These are phyloP conservation scores for Drosophila stalkeri DNA, from an alignment of 2,888 invertebrate species.

Conservation along the genomic window DNA sequence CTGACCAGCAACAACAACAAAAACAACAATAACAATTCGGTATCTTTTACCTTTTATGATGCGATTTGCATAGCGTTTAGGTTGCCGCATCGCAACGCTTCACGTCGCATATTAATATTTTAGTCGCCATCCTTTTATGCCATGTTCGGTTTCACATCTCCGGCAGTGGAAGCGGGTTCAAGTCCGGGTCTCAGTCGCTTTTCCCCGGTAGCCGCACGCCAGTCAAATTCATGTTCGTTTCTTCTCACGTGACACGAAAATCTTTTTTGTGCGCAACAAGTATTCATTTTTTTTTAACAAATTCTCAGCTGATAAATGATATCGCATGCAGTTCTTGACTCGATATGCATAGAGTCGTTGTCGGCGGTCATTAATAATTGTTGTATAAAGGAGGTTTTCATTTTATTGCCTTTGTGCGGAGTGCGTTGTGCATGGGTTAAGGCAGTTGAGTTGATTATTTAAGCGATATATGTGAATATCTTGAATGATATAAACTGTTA, in stretches of 20 bases:
- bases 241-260: constrained; percentile 83
- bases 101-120: constrained; percentile 76
- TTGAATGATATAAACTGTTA: constrained; percentile 10
- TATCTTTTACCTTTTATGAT: constrained; percentile 69
- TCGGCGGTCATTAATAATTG: constrained; percentile 80
- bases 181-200: constrained; percentile 6
- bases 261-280: constrained; percentile 84
- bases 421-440: not conserved
- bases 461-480: constrained; percentile 22
- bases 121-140: constrained; percentile 75
- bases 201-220: constrained; percentile 65
- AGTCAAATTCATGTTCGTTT: constrained; percentile 45
- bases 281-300: constrained; percentile 70
- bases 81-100: constrained; percentile 58
- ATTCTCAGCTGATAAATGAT: constrained; percentile 83
- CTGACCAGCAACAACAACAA: constrained; percentile 43
- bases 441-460: constrained; percentile 3
- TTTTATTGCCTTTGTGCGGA: constrained; percentile 20
- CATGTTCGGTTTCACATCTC: constrained; percentile 75
- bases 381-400: constrained; percentile 36
- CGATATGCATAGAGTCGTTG: constrained; percentile 69
- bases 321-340: constrained; percentile 71
- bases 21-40: constrained; percentile 22
- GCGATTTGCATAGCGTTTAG: constrained; percentile 80
- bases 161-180: constrained; percentile 1